Evolutionary conservation across 1,140 invertebrate species (phyloP).

Genomic region (Leptinotarsa texana): DNA sequence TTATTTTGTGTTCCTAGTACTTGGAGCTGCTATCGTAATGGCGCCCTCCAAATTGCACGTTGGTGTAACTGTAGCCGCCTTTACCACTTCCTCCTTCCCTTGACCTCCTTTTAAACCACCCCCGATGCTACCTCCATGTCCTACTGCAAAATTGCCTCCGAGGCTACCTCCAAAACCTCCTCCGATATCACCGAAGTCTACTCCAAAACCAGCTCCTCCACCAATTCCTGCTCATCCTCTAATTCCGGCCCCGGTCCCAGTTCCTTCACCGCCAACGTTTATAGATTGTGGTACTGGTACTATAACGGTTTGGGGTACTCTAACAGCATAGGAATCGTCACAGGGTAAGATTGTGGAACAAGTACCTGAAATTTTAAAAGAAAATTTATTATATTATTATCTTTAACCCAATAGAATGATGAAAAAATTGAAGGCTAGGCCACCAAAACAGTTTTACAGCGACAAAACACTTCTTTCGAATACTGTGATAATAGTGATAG

Average conservation of each 20-base stretch:
- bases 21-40: conserved; percentile 28
- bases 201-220: background rate
- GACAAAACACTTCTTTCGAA: too few species aligned
- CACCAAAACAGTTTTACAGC: too few species aligned
- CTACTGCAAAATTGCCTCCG: background rate
- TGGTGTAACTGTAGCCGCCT: conserved; percentile 21
- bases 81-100: conserved; percentile 8
- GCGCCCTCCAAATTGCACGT: conserved; percentile 26
- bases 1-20: conserved; percentile 15
- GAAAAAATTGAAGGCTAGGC: too few species aligned
- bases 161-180: background rate
- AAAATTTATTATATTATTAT: background rate
- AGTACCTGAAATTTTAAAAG: background rate
- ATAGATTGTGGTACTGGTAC: conserved; percentile 26
- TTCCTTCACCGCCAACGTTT: background rate
- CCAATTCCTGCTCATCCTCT: conserved; percentile 6
- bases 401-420: too few species aligned
- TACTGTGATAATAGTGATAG: too few species aligned
- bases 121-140: background rate
- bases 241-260: background rate
- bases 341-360: conserved; percentile 32
- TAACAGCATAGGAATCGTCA: conserved; percentile 18
- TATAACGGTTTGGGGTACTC: conserved; percentile 30
- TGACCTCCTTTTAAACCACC: conserved; percentile 9
- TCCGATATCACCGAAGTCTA: background rate